phyloP scores from a whole-genome alignment of 1,140 invertebrate genomes.

The Apis laboriosa region DNA sequence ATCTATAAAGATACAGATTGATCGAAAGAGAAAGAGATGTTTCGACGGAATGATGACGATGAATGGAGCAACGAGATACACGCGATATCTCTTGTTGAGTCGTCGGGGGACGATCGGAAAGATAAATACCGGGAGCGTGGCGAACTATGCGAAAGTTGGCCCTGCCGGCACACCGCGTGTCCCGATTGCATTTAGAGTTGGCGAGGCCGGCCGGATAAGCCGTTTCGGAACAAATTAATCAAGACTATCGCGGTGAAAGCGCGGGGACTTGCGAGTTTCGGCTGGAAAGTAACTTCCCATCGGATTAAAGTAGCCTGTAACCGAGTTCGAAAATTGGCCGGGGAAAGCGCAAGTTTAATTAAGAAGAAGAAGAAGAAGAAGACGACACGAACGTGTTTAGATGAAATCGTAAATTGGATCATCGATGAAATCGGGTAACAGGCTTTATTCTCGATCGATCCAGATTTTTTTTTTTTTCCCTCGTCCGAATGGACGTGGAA shows the following conservation, averaged over 20 bases:
- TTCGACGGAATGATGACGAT: too few species aligned
- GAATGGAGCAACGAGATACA: too few species aligned
- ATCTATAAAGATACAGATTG: too few species aligned
- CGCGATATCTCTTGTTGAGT: not conserved
- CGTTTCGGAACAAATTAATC: slow-evolving; percentile 48
- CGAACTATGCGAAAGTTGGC: slow-evolving; percentile 35
- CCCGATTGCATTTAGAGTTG: slow-evolving; percentile 40
- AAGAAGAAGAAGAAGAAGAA: too few species aligned
- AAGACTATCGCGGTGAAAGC: slow-evolving; percentile 33
- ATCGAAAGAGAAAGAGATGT: too few species aligned
- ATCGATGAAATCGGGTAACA: too few species aligned
- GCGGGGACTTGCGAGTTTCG: not conserved
- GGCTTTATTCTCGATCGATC: too few species aligned
- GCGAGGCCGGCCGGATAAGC: slow-evolving; percentile 22
- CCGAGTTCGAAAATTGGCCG: slow-evolving; percentile 26
- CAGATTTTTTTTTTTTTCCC: too few species aligned
- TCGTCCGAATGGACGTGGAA: too few species aligned
- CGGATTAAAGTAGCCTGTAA: slow-evolving; percentile 34
- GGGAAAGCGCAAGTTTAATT: slow-evolving; percentile 7
- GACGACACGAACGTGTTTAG: too few species aligned
- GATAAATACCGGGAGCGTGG: slow-evolving; percentile 16
- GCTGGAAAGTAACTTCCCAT: slow-evolving; percentile 24
- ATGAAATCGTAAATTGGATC: too few species aligned
- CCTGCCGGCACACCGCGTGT: not conserved
- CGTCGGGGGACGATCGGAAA: slow-evolving; percentile 13